A percentile compares a stretch with the other conserved stretches of the same genome.
Evolutionary conservation across 2,113 vertebrate species (phyloP).

Genomic region (Ardeotis arabs): DNA sequence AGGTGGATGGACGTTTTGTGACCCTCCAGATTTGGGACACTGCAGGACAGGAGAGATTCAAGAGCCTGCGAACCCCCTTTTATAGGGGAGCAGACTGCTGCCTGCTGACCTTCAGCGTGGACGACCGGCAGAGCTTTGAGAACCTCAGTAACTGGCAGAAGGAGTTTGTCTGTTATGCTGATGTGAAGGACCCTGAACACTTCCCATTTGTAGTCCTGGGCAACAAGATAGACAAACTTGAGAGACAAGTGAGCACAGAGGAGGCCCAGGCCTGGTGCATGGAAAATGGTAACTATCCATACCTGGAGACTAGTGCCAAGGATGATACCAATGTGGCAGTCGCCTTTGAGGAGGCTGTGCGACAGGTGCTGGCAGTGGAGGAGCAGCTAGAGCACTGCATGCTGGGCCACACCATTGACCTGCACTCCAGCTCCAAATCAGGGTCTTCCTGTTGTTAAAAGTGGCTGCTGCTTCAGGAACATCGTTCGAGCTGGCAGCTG

Average conservation of each 20-base stretch:
- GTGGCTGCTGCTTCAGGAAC: neutral
- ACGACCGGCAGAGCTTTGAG: constrained; percentile 94
- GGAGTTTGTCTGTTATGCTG: constrained; percentile 95
- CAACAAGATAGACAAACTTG: constrained; percentile 92
- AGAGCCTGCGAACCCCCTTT: constrained; percentile 94
- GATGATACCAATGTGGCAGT: constrained; percentile 94
- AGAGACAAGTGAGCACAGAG: constrained; percentile 87
- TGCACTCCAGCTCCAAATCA: constrained; percentile 88
- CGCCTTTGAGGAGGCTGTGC: constrained; percentile 94
- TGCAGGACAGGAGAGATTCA: constrained; percentile 95
- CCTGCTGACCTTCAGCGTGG: constrained; percentile 95
- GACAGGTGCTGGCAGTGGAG: constrained; percentile 90
- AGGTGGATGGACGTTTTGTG: constrained; percentile 93
- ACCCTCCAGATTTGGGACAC: constrained; percentile 99
- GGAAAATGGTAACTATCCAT: constrained; percentile 91
- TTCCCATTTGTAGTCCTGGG: constrained; percentile 97
- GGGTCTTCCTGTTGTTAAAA: constrained; percentile 85
- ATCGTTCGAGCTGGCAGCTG: neutral
- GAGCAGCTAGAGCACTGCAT: constrained; percentile 91
- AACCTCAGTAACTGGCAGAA: constrained; percentile 95
- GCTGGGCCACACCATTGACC: constrained; percentile 89
- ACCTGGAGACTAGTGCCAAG: constrained; percentile 97
- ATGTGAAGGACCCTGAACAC: constrained; percentile 89
- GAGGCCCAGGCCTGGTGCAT: constrained; percentile 93
- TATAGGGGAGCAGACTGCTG: constrained; percentile 97